Evolutionary conservation across 2,888 invertebrate genomes (phyloP), one percentile per base, ranked within the genome.

Genomic region (Cheilosia variabilis): DNA sequence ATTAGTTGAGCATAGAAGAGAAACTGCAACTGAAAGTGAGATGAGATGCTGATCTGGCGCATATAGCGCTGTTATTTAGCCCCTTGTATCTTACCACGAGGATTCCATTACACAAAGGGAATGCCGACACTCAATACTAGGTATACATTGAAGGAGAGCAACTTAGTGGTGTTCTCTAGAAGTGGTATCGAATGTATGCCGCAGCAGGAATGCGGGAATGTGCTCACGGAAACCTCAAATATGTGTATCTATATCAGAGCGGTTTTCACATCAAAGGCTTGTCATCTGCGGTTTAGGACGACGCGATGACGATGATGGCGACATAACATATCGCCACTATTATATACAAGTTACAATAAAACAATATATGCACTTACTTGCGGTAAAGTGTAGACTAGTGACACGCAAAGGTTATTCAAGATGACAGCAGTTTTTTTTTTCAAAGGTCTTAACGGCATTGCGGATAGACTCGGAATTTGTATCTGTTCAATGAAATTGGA

Each of bases 21-120:
- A 41, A 37, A 17, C 41, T 53, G 41, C 37, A 62, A 22, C 41
- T 22, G 50, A 53, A 68, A 50, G 43, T 78, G 57, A 72, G 57
- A 53, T 43, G 27, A 37, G 60, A 80, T 73, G 68, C 62, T 66
- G 79, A 73, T 79, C 52, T 79, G 79, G 73, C 73, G 65, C 66
- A 79, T 79, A 43, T 24, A 60, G 45, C 45, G 43, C 66, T 60
- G 77, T 52, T 65, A 71, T 41, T 53, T 34, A 41, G 37, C 66
- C 72, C 60, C 60, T 69, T 53, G 19, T 41, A 58, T 53, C 69
- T 66, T 76, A 66, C 83, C 80, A 84, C 84, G 80, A 80, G 66
- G 84, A 84, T 80, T 55, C 47, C 63, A 69, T 84, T 84, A 75
- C 84, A 80, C 84, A 84, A 84, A 80, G 75, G 75, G 72, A 80